A percentile compares a stretch with the other conserved stretches of the same genome.
These are phyloP conservation scores for Ciconia boyciana DNA, from an alignment of 2,113 vertebrate species.

Conservation along the genomic window DNA sequence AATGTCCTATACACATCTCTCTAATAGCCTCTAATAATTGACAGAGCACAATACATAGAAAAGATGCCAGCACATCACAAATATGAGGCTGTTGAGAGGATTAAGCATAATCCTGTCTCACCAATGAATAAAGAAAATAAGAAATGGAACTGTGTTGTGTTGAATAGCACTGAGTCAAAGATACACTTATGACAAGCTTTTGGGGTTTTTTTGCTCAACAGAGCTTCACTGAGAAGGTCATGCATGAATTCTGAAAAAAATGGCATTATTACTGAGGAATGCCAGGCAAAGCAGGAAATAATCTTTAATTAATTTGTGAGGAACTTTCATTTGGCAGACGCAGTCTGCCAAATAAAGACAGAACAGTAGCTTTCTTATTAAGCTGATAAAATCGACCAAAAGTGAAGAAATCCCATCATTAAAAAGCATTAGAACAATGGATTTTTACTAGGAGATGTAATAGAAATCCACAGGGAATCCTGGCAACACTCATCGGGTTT, in stretches of 20 bases:
- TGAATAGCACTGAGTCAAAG: background rate
- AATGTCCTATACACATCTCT: background rate
- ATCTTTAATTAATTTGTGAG: constrained; percentile 47
- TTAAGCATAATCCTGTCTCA: constrained; percentile 52
- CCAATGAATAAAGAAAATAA: constrained; percentile 36
- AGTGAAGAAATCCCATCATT: constrained; percentile 33
- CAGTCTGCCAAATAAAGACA: constrained; percentile 16
- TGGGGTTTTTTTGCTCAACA: background rate
- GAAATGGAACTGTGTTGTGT: background rate
- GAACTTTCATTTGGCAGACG: constrained; percentile 35
- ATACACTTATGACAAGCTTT: background rate
- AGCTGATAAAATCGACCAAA: constrained; percentile 34
- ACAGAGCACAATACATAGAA: constrained; percentile 14
- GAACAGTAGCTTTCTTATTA: constrained; percentile 55
- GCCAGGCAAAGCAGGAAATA: constrained; percentile 41
- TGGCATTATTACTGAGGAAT: constrained; percentile 34
- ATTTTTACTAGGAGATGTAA: constrained; percentile 27
- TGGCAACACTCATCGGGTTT: background rate
- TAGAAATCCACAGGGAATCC: constrained; percentile 48
- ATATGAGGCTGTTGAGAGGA: constrained; percentile 42
- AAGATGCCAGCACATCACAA: constrained; percentile 44
- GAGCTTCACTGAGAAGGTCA: constrained; percentile 12
- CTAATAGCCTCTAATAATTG: constrained; percentile 35
- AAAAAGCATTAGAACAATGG: constrained; percentile 30
- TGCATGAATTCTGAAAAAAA: constrained; percentile 39